Conservation (phyloP, 2,888 invertebrate genomes). For the Caradrina kadenii region DNA sequence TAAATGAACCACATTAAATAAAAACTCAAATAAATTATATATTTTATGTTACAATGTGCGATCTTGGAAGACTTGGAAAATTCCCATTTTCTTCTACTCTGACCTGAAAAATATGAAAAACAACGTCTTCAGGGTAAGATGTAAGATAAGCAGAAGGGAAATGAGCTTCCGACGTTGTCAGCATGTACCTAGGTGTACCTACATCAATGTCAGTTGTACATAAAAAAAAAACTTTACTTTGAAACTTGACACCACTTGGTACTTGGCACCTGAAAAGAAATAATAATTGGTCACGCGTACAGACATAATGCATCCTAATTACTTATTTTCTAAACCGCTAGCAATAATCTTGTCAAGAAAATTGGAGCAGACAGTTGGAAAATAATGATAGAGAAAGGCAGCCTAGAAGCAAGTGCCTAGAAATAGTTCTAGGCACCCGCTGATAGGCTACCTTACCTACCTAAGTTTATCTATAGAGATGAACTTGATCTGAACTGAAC, state of each 20-base stretch:
- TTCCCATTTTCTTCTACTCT: neutral
- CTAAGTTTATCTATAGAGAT: too few species aligned
- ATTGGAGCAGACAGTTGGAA: neutral
- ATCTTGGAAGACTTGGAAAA: slow-evolving; percentile 17
- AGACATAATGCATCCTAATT: neutral
- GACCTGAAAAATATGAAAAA: slow-evolving; percentile 24
- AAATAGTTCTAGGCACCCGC: too few species aligned
- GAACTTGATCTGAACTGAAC: too few species aligned
- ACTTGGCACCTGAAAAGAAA: neutral
- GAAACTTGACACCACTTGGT: slow-evolving; percentile 8
- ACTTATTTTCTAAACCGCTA: neutral
- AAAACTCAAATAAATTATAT: too few species aligned
- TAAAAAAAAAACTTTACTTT: neutral
- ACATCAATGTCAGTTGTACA: neutral
- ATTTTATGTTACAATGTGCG: neutral
- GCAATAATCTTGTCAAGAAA: neutral
- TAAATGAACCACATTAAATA: too few species aligned
- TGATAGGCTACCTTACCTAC: too few species aligned
- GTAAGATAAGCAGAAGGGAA: slow-evolving; percentile 37
- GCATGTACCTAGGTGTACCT: neutral
- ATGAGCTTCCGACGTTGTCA: slow-evolving; percentile 26
- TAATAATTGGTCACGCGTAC: neutral
- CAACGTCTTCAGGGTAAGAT: slow-evolving; percentile 31
- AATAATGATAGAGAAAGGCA: neutral
- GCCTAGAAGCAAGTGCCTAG: too few species aligned